Evolutionary conservation across 2,113 vertebrate genomes (phyloP).

Genomic region (Myodes glareolus): DNA sequence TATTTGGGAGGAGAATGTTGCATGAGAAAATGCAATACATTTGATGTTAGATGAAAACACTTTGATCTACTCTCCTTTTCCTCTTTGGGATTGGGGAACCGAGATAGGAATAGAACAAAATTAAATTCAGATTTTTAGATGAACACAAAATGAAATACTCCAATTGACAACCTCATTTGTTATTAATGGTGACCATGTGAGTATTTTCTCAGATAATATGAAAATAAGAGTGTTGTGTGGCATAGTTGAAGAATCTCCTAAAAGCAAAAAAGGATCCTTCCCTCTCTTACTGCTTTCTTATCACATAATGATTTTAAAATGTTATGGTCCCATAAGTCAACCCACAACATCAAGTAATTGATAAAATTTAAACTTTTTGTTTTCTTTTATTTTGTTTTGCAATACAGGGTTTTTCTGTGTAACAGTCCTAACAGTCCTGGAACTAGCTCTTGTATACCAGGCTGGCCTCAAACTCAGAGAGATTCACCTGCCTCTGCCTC

Average conservation of each 20-base stretch:
- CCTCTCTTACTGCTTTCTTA: neutral
- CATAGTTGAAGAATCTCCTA: neutral
- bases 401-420: too few relatives aligned
- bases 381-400: too few relatives aligned
- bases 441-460: too few relatives aligned
- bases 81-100: neutral
- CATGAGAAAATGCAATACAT: neutral
- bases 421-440: too few relatives aligned
- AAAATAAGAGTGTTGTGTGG: neutral
- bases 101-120: neutral
- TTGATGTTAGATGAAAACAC: neutral
- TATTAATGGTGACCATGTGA: neutral
- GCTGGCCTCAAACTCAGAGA: too few relatives aligned
- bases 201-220: neutral
- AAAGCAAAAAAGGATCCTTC: neutral
- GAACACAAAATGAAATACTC: neutral
- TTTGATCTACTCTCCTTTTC: neutral
- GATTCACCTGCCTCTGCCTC: too few relatives aligned
- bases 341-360: neutral
- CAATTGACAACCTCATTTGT: neutral
- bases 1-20: neutral
- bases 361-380: neutral
- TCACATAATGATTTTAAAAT: neutral
- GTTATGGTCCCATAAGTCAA: neutral
- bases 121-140: neutral